These are phyloP conservation scores for Petrocephalus sullivani DNA, from an alignment of 2,797 vertebrate species.

Conservation along the genomic window DNA sequence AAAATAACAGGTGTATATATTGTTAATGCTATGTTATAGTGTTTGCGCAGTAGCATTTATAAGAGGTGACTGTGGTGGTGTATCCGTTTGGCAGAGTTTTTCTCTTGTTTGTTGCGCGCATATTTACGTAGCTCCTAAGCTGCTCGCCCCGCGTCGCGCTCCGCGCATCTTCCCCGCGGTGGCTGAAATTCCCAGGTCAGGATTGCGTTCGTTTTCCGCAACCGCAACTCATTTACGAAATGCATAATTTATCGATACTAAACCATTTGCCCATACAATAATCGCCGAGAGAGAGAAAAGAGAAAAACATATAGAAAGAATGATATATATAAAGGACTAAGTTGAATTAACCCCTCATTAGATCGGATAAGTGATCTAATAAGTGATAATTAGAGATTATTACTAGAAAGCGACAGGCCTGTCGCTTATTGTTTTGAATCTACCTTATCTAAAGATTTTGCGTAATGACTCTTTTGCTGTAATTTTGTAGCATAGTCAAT, in stretches of 20 bases:
- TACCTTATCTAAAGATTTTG: background rate
- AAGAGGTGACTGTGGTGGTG: background rate
- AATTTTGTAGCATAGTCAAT: background rate
- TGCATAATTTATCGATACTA: background rate
- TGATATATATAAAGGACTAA: background rate
- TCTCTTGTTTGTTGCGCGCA: background rate
- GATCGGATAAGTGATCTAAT: background rate
- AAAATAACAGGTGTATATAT: background rate
- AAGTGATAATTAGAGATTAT: background rate
- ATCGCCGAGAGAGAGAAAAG: background rate
- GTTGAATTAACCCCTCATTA: background rate
- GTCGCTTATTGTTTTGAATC: background rate
- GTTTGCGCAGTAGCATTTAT: background rate
- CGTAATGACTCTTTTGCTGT: background rate
- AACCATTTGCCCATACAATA: background rate
- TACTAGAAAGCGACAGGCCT: background rate
- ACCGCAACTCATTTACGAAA: background rate
- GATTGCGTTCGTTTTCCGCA: background rate
- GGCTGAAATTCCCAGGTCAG: background rate
- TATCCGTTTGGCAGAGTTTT: background rate
- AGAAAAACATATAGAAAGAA: background rate
- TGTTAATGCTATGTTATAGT: background rate
- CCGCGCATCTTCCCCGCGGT: background rate
- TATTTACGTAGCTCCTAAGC: background rate
- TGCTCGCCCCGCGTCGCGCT: background rate